phyloP scores from a whole-genome alignment of 2,888 invertebrate species.

The Trissolcus japonicus region DNA sequence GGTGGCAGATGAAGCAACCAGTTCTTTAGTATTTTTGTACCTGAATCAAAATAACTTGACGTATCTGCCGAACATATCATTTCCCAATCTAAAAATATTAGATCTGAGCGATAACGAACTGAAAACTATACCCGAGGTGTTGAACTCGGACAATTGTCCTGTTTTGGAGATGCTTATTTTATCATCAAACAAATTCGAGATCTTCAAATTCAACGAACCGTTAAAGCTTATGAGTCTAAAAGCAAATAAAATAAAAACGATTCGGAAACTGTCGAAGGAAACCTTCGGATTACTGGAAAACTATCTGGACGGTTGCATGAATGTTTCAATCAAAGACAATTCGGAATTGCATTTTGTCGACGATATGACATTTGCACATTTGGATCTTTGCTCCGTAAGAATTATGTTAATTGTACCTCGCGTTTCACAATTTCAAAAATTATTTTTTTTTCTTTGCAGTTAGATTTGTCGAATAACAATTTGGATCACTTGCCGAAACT shows the following conservation, averaged over 20 bases:
- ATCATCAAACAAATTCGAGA: conserved; percentile 78
- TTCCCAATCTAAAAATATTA: conserved; percentile 76
- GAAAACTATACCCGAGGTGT: conserved; percentile 76
- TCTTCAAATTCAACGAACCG: conserved; percentile 77
- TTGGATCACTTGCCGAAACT: conserved; percentile 74
- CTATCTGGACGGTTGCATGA: conserved; percentile 74
- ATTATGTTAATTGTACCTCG: neutral
- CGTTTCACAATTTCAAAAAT: neutral
- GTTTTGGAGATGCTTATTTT: conserved; percentile 77
- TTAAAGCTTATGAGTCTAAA: conserved; percentile 76
- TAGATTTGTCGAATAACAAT: conserved; percentile 80
- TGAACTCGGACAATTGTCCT: conserved; percentile 77
- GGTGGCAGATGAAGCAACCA: conserved; percentile 29
- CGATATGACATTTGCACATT: conserved; percentile 70
- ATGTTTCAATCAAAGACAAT: conserved; percentile 78
- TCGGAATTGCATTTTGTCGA: conserved; percentile 75
- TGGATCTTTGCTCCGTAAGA: conserved; percentile 79
- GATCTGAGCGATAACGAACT: conserved; percentile 79
- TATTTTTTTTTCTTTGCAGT: conserved; percentile 68
- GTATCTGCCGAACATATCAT: conserved; percentile 75
- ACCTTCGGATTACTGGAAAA: conserved; percentile 77
- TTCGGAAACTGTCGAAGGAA: conserved; percentile 71
- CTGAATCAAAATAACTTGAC: conserved; percentile 72
- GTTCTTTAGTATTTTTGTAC: conserved; percentile 62
- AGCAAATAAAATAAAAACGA: conserved; percentile 65